Percentiles rank a stretch among this genome's conserved stretches.
phyloP scores from a whole-genome alignment of 2,888 invertebrate genomes.

The Brachyptera putata region DNA sequence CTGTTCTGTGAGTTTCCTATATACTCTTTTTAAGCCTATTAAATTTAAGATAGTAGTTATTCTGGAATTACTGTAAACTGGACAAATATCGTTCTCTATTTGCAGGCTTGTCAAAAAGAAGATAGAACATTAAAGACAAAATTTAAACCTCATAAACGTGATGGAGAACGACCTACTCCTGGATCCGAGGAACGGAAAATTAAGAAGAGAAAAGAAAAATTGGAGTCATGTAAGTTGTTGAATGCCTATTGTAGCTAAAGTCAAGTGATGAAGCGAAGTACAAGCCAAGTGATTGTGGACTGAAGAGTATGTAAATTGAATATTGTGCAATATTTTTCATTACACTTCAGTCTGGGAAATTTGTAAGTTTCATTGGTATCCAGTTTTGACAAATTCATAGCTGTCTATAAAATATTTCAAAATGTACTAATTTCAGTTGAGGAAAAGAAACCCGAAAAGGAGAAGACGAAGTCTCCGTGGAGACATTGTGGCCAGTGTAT shows the following conservation, averaged over 20 bases:
- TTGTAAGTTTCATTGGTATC: too few species aligned
- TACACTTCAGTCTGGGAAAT: too few species aligned
- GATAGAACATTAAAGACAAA: constrained; percentile 63
- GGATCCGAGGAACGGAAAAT: constrained; percentile 37
- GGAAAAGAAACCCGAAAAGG: constrained; percentile 37
- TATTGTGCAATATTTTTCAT: too few species aligned
- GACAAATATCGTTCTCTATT: too few species aligned
- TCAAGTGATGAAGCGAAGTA: too few species aligned
- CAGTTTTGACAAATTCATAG: too few species aligned
- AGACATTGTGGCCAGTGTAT: constrained; percentile 71
- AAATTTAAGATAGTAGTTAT: neutral
- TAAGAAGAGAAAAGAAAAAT: constrained; percentile 38
- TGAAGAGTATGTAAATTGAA: too few species aligned
- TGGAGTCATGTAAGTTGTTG: constrained; percentile 24
- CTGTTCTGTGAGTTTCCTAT: constrained; percentile 57
- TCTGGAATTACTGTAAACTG: too few species aligned
- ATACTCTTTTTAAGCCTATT: neutral
- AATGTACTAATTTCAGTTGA: constrained; percentile 5
- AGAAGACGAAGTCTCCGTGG: constrained; percentile 42
- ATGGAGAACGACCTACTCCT: constrained; percentile 34
- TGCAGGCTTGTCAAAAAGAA: constrained; percentile 68
- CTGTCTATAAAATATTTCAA: too few species aligned
- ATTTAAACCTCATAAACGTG: constrained; percentile 43
- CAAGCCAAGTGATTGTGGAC: too few species aligned
- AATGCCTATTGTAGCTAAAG: too few species aligned